Evolutionary conservation across 2,888 invertebrate genomes (phyloP).

Genomic region (Tetragonula carbonaria): DNA sequence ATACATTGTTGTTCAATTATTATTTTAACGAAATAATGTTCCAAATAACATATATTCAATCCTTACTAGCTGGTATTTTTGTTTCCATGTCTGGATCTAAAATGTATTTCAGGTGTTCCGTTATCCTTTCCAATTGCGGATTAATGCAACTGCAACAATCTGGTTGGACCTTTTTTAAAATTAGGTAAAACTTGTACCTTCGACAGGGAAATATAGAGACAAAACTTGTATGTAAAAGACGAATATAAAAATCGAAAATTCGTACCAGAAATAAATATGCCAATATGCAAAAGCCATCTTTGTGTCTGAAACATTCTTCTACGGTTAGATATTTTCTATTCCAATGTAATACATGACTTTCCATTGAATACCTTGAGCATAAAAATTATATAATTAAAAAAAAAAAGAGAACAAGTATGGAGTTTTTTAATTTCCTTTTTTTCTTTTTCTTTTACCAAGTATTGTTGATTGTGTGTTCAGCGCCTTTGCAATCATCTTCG

Average conservation of each 20-base stretch:
- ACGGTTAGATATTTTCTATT: constrained; percentile 75
- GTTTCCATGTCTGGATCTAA: constrained; percentile 47
- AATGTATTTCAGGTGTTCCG: constrained; percentile 72
- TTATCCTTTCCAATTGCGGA: constrained; percentile 71
- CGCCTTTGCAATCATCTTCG: constrained; percentile 73
- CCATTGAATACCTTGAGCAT: constrained; percentile 77
- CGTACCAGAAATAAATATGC: constrained; percentile 75
- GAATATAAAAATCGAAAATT: background rate
- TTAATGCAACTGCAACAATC: constrained; percentile 52
- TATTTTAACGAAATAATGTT: background rate
- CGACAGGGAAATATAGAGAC: background rate
- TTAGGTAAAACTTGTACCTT: constrained; percentile 16
- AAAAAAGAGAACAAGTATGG: background rate
- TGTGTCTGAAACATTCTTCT: constrained; percentile 73
- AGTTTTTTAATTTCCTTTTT: background rate
- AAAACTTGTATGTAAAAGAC: background rate
- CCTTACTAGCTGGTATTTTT: constrained; percentile 72
- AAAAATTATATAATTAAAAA: background rate
- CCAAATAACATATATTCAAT: background rate
- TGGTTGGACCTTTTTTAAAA: constrained; percentile 59
- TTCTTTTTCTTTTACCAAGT: constrained; percentile 68
- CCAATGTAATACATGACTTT: constrained; percentile 77
- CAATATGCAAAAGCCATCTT: constrained; percentile 75
- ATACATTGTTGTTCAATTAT: no score
- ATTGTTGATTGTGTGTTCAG: constrained; percentile 77